Evolutionary conservation across 2,113 vertebrate genomes (phyloP), one percentile per base, ranked within the genome.

Genomic region (Pipra filicauda): DNA sequence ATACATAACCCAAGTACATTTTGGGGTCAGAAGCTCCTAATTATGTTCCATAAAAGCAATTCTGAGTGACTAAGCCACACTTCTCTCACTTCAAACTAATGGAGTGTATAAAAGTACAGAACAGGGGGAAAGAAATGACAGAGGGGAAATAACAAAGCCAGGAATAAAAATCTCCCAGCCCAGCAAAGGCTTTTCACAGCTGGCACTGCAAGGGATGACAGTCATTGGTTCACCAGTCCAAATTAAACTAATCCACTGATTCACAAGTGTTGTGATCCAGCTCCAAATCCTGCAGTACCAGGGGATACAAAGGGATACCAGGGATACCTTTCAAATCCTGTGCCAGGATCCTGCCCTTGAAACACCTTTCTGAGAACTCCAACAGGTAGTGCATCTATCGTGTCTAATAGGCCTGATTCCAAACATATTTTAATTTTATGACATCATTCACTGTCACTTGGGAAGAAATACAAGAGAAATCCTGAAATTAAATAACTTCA

Each of bases 181-280:
- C 24, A 55, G 26, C 57, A 71, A 57, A 33, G 26, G 37, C 30
- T 18, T 58, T 23, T 48, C 23, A 37, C 11, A 8, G 28, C 19
- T 27, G 23, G 44, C 15, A 9, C 30, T 9, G 10, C 39, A 39
- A 58, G 5, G 57, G 58, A 11, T 28, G 7, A 37, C 18, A 41
- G 48, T 37, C 9, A 15, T 6, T 8, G 12, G 14, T 20, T 79
- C 43, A 33, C 31, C 26, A 22, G 37, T 8, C 31, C n/a, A 58
- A 31, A 4, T 46, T 20, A 12, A 75, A 48, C 23, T 39, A 51
- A 39, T 24, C 22, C 48, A 9, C 8, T 83, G 30, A 62, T 7
- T 4, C 55, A 35, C 33, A 11, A 48, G 24, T 11, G 9, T 37
- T 58, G 13, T 0, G 0, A n/a, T 27, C 31, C 16, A 8, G 12